Evolutionary conservation across 1,140 invertebrate genomes (phyloP).

Genomic region (Cydia fagiglandana): DNA sequence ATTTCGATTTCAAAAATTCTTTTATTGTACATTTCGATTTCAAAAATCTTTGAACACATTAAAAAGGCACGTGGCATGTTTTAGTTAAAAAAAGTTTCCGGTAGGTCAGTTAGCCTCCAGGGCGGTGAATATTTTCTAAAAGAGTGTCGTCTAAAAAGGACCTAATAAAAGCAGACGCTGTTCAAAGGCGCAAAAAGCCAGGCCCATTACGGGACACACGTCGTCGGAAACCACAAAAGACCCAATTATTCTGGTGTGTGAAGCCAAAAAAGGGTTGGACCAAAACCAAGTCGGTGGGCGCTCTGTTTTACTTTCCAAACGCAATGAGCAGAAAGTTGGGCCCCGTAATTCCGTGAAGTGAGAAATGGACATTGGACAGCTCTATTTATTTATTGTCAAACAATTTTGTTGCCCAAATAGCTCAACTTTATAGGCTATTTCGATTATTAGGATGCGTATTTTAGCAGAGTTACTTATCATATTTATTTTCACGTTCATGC

Average conservation of each 20-base stretch:
- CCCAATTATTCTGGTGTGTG: constrained; percentile 59
- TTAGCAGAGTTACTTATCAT: too few relatives aligned
- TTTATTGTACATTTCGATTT: too few relatives aligned
- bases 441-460: not conserved
- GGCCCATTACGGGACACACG: constrained; percentile 57
- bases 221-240: constrained; percentile 60
- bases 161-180: constrained; percentile 40
- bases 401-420: not conserved
- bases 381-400: not conserved
- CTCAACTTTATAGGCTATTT: not conserved
- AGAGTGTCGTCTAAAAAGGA: constrained; percentile 41
- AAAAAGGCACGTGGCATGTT: not conserved
- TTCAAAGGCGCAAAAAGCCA: constrained; percentile 56
- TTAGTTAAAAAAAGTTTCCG: not conserved
- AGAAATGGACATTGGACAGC: not conserved
- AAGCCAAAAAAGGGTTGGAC: constrained; percentile 60
- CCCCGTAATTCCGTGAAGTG: constrained; percentile 17
- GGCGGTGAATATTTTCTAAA: constrained; percentile 37
- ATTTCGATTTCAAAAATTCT: too few relatives aligned
- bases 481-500: too few relatives aligned
- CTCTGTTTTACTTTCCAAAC: constrained; percentile 48
- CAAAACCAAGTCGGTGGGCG: constrained; percentile 48
- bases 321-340: constrained; percentile 33
- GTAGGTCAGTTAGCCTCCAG: not conserved
- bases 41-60: not conserved